phyloP scores from a whole-genome alignment of 2,888 invertebrate species.

The Sericinus montela region DNA sequence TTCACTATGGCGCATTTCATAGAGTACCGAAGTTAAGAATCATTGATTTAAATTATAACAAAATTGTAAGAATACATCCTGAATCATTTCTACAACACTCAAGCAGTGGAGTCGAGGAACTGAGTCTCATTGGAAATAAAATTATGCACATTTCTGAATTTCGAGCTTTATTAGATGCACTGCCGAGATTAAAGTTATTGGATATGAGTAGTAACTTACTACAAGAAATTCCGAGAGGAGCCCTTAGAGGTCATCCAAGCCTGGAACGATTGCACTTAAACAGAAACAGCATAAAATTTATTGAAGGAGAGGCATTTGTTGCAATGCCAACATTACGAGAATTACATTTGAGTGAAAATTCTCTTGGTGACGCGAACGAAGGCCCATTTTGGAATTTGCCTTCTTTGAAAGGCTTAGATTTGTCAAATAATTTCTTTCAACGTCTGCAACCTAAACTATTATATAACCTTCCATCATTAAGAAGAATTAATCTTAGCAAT shows the following conservation, averaged over 20 bases:
- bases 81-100: slow-evolving; percentile 89
- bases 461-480: slow-evolving; percentile 85
- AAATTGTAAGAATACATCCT: slow-evolving; percentile 87
- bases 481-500: slow-evolving; percentile 87
- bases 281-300: slow-evolving; percentile 85
- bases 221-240: slow-evolving; percentile 87
- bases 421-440: slow-evolving; percentile 86
- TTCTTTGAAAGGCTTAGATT: slow-evolving; percentile 89
- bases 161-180: slow-evolving; percentile 85
- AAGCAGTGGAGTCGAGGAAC: slow-evolving; percentile 86
- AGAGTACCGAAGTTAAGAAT: slow-evolving; percentile 85
- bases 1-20: slow-evolving; percentile 90
- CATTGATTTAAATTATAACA: slow-evolving; percentile 88
- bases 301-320: slow-evolving; percentile 89
- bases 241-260: slow-evolving; percentile 87
- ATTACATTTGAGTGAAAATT: slow-evolving; percentile 90
- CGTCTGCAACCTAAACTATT: slow-evolving; percentile 85
- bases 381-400: slow-evolving; percentile 92
- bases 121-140: slow-evolving; percentile 87
- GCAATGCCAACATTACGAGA: slow-evolving; percentile 91
- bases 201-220: slow-evolving; percentile 89
- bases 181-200: slow-evolving; percentile 87
- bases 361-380: slow-evolving; percentile 84
- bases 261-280: slow-evolving; percentile 90
- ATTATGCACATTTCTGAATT: slow-evolving; percentile 87